Evolutionary conservation across 2,113 vertebrate species (phyloP).

Genomic region (Prinia subflava): DNA sequence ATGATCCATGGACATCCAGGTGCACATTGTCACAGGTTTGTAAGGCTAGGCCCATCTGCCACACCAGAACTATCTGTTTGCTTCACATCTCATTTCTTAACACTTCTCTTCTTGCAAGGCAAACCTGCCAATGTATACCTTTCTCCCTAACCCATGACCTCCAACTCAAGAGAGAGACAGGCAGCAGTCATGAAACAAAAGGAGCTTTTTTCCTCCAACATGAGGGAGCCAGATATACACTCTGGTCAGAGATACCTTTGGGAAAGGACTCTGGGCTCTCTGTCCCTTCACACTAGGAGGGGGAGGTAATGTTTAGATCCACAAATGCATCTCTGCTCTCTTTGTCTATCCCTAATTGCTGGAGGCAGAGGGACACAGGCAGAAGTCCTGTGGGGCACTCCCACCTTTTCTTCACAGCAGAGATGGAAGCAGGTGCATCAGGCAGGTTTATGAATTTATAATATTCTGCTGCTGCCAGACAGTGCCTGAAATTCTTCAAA

Average conservation of each 20-base stretch:
- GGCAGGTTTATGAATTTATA: neutral
- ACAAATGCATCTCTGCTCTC: neutral
- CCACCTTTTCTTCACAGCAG: neutral
- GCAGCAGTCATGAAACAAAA: neutral
- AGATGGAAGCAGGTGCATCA: neutral
- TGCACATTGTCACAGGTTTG: rapidly evolving
- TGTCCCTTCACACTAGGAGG: neutral
- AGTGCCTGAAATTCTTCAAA: neutral
- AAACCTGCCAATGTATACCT: neutral
- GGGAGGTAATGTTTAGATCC: neutral
- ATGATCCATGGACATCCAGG: too few species aligned
- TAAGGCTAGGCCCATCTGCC: neutral
- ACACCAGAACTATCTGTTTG: rapidly evolving
- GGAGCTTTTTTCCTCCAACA: rapidly evolving
- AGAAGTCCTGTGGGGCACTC: neutral
- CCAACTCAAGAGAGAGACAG: neutral
- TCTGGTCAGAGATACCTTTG: neutral
- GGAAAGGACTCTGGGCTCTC: neutral
- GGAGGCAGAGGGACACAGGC: neutral
- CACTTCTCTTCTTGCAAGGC: neutral
- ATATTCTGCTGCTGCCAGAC: neutral
- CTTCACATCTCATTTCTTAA: neutral
- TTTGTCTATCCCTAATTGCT: neutral
- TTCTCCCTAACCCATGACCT: neutral
- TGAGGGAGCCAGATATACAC: neutral